Conservation (phyloP, 64 coral and sea anemone genomes). For the Actinia tenebrosa region DNA sequence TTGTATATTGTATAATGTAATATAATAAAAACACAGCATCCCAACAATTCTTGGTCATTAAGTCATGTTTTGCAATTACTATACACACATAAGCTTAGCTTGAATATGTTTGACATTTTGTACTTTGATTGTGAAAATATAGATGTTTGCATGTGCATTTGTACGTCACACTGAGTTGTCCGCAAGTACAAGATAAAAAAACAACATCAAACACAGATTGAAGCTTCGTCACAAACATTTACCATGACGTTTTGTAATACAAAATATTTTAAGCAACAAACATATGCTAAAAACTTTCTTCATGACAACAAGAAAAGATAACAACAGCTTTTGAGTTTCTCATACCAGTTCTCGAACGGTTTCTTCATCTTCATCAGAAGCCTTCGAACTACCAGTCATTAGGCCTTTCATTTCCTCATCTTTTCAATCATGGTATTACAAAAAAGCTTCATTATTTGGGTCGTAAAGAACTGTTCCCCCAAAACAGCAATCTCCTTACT, state of each 20-base stretch:
- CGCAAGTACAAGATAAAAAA: not conserved
- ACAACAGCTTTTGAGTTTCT: not conserved
- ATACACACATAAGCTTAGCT: not conserved
- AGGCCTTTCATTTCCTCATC: slow-evolving; percentile 46
- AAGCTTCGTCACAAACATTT: not conserved
- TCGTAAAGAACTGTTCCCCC: not conserved
- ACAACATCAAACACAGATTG: not conserved
- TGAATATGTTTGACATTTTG: not conserved
- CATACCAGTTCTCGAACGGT: slow-evolving; percentile 66
- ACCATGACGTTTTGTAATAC: not conserved
- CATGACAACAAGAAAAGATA: not conserved
- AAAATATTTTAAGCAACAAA: not conserved
- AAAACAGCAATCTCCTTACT: not conserved
- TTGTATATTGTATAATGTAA: no score
- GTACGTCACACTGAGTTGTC: not conserved
- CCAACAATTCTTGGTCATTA: not conserved
- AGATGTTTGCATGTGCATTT: not conserved
- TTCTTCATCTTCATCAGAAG: slow-evolving; percentile 62
- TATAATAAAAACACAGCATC: not conserved
- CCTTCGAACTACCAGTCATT: slow-evolving; percentile 23
- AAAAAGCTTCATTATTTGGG: slow-evolving; percentile 16
- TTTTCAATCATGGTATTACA: not conserved
- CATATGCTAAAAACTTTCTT: not conserved
- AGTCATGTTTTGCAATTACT: not conserved
- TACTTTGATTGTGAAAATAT: not conserved